phyloP scores from a whole-genome alignment of 1,140 invertebrate genomes.

The Drosophila aff. region DNA sequence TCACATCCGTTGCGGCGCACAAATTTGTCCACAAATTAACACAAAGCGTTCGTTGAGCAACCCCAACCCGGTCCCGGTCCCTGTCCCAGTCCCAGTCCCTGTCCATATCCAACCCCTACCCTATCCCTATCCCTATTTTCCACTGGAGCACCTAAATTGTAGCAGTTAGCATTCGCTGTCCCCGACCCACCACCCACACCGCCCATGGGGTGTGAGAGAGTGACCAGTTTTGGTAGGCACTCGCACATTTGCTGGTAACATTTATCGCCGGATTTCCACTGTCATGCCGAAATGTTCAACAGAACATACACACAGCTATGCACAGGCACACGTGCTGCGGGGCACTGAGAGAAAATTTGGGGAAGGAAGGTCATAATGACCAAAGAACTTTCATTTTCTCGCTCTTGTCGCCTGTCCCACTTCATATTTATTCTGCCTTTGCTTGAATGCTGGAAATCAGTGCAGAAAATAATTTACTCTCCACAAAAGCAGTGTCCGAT shows the following conservation, averaged over 20 bases:
- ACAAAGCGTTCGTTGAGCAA: constrained; percentile 66
- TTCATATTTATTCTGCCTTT: constrained; percentile 26
- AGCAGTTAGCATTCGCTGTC: constrained; percentile 66
- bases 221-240: constrained; percentile 64
- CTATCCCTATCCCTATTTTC: neutral
- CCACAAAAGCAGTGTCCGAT: neutral
- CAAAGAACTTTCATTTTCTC: constrained; percentile 58
- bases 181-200: neutral
- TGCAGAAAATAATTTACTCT: neutral
- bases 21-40: constrained; percentile 84
- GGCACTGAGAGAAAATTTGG: constrained; percentile 22
- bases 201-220: neutral
- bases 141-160: constrained; percentile 72
- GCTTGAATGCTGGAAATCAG: constrained; percentile 8
- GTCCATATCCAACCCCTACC: neutral
- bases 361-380: constrained; percentile 30
- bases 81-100: neutral
- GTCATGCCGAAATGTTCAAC: constrained; percentile 79
- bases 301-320: constrained; percentile 41
- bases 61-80: neutral
- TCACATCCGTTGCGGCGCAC: constrained; percentile 71
- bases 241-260: constrained; percentile 82
- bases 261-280: constrained; percentile 83
- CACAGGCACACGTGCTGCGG: constrained; percentile 20
- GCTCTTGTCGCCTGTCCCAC: neutral